Evolutionary conservation across 2,797 vertebrate genomes (phyloP).

Genomic region (Melanotaenia parkinsoni): DNA sequence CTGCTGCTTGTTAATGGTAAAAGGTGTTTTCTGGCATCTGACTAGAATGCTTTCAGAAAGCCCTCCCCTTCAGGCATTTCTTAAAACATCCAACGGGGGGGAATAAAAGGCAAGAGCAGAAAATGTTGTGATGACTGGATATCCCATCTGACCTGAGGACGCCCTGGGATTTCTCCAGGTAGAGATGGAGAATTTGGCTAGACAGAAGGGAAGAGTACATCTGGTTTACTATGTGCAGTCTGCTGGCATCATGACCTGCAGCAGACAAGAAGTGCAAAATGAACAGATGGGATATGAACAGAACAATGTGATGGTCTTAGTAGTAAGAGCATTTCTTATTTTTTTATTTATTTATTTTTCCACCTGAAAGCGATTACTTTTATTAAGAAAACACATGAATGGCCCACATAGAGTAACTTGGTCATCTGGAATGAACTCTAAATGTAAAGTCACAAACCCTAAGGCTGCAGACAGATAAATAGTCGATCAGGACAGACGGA

Average conservation of each 20-base stretch:
- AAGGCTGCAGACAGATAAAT: conserved; percentile 55
- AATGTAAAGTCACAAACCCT: conserved; percentile 33
- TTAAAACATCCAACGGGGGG: background rate
- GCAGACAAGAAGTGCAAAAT: conserved; percentile 5
- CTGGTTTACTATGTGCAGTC: conserved; percentile 17
- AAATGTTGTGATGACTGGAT: conserved; percentile 19
- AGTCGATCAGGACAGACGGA: conserved; percentile 39
- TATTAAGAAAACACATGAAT: background rate
- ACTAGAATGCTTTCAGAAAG: conserved; percentile 3
- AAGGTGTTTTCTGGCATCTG: conserved; percentile 2
- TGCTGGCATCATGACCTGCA: conserved; percentile 5
- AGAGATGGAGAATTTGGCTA: conserved; percentile 19
- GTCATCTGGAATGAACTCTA: conserved; percentile 25
- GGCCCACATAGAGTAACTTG: conserved; percentile 8
- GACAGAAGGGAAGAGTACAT: conserved; percentile 17
- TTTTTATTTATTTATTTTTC: conserved; percentile 6
- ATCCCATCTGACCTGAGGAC: conserved; percentile 13
- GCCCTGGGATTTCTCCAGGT: conserved; percentile 20
- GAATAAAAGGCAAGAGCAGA: conserved; percentile 17
- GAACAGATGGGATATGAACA: conserved; percentile 14
- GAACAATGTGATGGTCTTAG: conserved; percentile 3
- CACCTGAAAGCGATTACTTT: background rate
- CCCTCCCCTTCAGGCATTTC: conserved; percentile 9
- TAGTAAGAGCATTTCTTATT: background rate
- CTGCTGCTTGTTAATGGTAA: background rate